These are phyloP conservation scores for Onychostruthus taczanowskii DNA, from an alignment of 2,113 vertebrate species.

Conservation along the genomic window DNA sequence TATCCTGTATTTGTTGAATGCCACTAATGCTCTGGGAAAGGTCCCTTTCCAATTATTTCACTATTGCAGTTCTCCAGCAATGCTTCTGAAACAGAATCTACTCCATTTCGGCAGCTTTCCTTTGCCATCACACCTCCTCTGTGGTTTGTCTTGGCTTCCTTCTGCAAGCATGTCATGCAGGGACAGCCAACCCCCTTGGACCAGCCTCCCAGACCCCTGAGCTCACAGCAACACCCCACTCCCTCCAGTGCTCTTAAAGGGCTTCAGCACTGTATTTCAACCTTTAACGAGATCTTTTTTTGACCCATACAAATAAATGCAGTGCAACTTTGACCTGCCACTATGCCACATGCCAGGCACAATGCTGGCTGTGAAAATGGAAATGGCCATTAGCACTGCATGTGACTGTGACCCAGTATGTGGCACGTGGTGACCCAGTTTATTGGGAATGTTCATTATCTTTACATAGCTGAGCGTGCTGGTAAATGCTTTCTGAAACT, in stretches of 20 bases:
- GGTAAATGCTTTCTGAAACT: not conserved
- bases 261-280: not conserved
- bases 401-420: not conserved
- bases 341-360: not conserved
- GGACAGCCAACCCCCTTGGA: not conserved
- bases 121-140: not conserved
- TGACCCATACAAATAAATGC: not conserved
- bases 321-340: not conserved
- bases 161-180: rapidly evolving
- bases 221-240: not conserved
- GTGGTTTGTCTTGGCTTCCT: not conserved
- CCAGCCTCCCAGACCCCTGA: not conserved
- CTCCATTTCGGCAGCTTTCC: not conserved
- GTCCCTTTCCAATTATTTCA: not conserved
- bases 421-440: not conserved
- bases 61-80: not conserved
- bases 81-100: not conserved
- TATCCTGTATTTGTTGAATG: not conserved
- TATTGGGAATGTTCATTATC: not conserved
- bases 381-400: not conserved
- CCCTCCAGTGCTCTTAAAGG: not conserved
- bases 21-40: not conserved
- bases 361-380: rapidly evolving
- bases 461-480: not conserved
- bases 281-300: not conserved